phyloP scores from a whole-genome alignment of 1,140 invertebrate species.

The Temnothorax curvispinosus region DNA sequence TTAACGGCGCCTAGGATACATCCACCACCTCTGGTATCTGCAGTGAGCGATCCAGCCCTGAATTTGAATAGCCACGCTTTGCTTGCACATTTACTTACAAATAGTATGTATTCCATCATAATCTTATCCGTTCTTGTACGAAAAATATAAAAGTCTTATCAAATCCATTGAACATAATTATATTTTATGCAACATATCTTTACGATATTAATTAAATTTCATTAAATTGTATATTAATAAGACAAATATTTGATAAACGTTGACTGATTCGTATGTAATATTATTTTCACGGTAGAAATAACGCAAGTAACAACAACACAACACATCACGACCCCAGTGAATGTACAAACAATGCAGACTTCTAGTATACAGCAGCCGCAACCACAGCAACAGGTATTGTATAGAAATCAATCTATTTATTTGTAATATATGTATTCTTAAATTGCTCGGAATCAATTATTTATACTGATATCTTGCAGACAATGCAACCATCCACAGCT shows the following conservation, averaged over 20 bases:
- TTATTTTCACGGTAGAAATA: slow-evolving; percentile 23
- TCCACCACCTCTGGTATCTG: slow-evolving; percentile 86
- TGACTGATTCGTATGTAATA: not conserved
- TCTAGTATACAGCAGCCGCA: slow-evolving; percentile 81
- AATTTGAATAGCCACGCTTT: slow-evolving; percentile 87
- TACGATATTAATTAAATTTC: not conserved
- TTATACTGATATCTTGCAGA: slow-evolving; percentile 57
- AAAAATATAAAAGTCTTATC: not conserved
- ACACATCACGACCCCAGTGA: slow-evolving; percentile 83
- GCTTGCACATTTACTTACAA: slow-evolving; percentile 89
- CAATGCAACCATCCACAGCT: slow-evolving; percentile 72
- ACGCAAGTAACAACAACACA: slow-evolving; percentile 79
- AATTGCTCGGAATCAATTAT: not conserved
- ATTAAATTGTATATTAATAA: slow-evolving; percentile 15
- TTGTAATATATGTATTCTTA: not conserved
- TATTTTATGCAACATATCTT: not conserved
- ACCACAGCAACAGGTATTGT: slow-evolving; percentile 79
- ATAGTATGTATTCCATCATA: slow-evolving; percentile 81
- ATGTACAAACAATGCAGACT: slow-evolving; percentile 80
- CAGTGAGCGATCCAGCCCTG: slow-evolving; percentile 87
- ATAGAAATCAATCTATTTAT: slow-evolving; percentile 6
- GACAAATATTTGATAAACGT: not conserved
- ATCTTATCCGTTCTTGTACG: not conserved
- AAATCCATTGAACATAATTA: not conserved
- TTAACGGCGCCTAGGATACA: slow-evolving; percentile 80